Percentiles rank a stretch among this genome's conserved stretches.
Evolutionary conservation across 2,113 vertebrate genomes (phyloP).

Genomic region (Fulmarus glacialis): DNA sequence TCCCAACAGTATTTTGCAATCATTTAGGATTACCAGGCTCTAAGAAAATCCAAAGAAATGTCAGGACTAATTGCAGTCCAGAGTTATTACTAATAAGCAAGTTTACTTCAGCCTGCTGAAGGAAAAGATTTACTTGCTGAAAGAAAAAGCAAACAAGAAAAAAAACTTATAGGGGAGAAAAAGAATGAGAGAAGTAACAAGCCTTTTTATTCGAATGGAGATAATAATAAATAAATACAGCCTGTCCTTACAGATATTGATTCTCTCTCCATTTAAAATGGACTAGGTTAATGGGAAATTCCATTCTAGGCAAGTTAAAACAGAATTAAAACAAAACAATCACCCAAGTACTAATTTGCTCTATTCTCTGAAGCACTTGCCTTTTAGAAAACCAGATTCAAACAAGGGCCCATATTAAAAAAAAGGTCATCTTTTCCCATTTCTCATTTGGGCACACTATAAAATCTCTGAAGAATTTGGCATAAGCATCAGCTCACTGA

Average conservation of each 20-base stretch:
- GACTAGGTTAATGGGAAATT: background rate
- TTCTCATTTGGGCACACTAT: background rate
- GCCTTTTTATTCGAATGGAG: background rate
- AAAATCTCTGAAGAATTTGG: background rate
- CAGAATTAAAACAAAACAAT: background rate
- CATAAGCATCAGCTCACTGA: background rate
- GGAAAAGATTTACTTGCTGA: background rate
- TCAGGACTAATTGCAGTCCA: background rate
- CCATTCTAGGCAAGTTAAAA: background rate
- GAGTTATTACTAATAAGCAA: background rate
- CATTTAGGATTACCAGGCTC: background rate
- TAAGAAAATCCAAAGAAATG: background rate
- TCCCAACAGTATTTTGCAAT: background rate
- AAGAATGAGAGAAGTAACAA: background rate
- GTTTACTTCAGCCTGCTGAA: background rate
- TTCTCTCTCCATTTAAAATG: background rate
- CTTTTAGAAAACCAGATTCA: background rate
- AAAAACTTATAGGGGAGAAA: fast-evolving
- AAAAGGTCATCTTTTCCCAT: background rate
- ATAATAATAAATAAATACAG: conserved; percentile 6
- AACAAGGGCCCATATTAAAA: background rate
- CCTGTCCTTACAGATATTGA: background rate
- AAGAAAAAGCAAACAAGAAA: background rate
- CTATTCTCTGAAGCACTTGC: background rate
- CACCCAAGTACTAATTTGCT: background rate